phyloP scores from a whole-genome alignment of 1,140 invertebrate genomes.

The Panagrolaimus sp. region DNA sequence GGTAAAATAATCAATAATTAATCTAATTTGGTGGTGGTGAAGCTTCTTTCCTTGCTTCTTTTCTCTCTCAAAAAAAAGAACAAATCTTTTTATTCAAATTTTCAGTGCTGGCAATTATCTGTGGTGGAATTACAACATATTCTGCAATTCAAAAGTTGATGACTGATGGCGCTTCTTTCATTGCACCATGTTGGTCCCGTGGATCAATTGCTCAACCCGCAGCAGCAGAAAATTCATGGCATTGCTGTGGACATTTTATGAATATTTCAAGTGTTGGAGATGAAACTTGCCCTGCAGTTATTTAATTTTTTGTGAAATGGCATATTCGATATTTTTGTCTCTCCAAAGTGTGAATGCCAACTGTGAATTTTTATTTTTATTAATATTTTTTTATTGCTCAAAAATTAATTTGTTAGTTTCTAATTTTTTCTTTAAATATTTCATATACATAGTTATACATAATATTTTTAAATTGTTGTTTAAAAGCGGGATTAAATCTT shows the following conservation, averaged over 20 bases:
- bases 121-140: conserved; percentile 6
- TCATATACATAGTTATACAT: not conserved
- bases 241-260: not conserved
- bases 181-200: not conserved
- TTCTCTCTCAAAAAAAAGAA: not conserved
- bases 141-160: not conserved
- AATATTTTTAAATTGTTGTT: conserved; percentile 1
- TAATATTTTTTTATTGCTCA: not conserved
- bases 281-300: conserved; percentile 2
- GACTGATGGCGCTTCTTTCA: not conserved
- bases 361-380: not conserved
- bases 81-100: not conserved
- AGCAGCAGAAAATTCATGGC: not conserved
- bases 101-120: conserved; percentile 8
- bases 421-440: not conserved
- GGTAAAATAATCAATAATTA: too few species aligned
- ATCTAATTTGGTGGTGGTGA: too few species aligned
- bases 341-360: too few species aligned
- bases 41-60: not conserved
- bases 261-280: not conserved
- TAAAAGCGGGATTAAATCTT: too few species aligned
- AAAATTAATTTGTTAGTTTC: not conserved
- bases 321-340: not conserved
- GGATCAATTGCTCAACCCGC: not conserved
- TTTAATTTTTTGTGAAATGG: not conserved